phyloP scores from a whole-genome alignment of 2,888 invertebrate species.

The Cylloceria caligata region DNA sequence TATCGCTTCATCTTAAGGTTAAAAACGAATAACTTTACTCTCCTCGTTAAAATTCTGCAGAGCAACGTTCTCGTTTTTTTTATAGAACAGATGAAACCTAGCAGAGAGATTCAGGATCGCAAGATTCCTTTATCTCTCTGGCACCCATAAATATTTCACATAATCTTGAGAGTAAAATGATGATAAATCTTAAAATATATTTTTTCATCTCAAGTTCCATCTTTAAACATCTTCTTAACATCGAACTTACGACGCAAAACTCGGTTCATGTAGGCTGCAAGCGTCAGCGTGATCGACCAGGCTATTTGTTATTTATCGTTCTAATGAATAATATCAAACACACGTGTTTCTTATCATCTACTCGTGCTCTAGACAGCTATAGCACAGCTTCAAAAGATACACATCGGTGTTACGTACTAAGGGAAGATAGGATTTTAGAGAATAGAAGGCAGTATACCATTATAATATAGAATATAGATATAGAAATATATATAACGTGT shows the following conservation, averaged over 20 bases:
- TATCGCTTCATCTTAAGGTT: no score
- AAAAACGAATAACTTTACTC: no score
- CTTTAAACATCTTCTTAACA: no score
- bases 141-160: no score
- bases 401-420: conserved; percentile 23
- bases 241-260: not conserved
- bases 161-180: not conserved
- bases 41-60: no score
- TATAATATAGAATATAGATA: not conserved
- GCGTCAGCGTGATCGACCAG: not conserved
- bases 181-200: not conserved
- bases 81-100: no score
- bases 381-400: conserved; percentile 9
- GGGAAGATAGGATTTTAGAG: conserved; percentile 31
- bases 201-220: not conserved
- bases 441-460: conserved; percentile 5
- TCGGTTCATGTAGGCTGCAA: not conserved
- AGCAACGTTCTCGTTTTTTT: no score
- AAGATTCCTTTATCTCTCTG: no score
- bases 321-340: not conserved
- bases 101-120: no score
- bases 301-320: not conserved
- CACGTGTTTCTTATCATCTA: conserved; percentile 12
- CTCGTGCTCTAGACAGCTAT: conserved; percentile 29
- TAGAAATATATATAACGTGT: conserved; percentile 20